These are phyloP conservation scores for Osmerus eperlanus DNA, from an alignment of 2,113 vertebrate genomes.

Conservation along the genomic window DNA sequence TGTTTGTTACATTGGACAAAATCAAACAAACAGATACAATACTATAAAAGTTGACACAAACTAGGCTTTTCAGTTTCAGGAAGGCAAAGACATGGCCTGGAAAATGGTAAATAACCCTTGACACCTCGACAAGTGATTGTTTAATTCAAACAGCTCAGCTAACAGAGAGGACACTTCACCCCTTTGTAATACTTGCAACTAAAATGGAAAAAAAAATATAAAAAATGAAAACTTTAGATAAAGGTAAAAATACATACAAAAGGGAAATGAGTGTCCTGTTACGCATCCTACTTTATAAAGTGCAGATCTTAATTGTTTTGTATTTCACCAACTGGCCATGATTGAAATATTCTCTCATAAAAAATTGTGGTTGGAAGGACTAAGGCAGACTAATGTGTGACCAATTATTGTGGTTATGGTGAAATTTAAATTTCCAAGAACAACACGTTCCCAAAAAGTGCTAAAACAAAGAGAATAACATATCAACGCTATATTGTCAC, in stretches of 20 bases:
- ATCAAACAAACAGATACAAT: slow-evolving; percentile 52
- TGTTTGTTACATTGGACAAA: slow-evolving; percentile 60
- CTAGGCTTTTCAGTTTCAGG: slow-evolving; percentile 59
- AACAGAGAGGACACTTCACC: slow-evolving; percentile 45
- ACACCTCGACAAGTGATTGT: slow-evolving; percentile 50
- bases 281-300: slow-evolving; percentile 56
- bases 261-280: slow-evolving; percentile 40
- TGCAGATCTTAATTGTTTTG: slow-evolving; percentile 49
- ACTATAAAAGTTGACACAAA: slow-evolving; percentile 63
- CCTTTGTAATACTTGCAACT: slow-evolving; percentile 43
- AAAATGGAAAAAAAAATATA: slow-evolving; percentile 45
- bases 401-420: slow-evolving; percentile 20
- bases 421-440: slow-evolving; percentile 3
- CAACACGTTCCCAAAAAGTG: slow-evolving; percentile 26
- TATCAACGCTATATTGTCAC: slow-evolving; percentile 12
- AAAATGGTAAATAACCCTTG: slow-evolving; percentile 54
- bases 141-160: slow-evolving; percentile 48
- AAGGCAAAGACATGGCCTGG: slow-evolving; percentile 59
- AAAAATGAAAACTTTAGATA: slow-evolving; percentile 47
- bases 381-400: slow-evolving; percentile 45
- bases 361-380: slow-evolving; percentile 47
- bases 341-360: slow-evolving; percentile 40
- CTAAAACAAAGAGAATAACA: slow-evolving; percentile 17
- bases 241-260: slow-evolving; percentile 50
- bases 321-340: slow-evolving; percentile 36